A percentile compares a stretch with the other conserved stretches of the same genome.
These are phyloP conservation scores for Denticeps clupeoides DNA, from an alignment of 2,797 vertebrate genomes.

Conservation along the genomic window DNA sequence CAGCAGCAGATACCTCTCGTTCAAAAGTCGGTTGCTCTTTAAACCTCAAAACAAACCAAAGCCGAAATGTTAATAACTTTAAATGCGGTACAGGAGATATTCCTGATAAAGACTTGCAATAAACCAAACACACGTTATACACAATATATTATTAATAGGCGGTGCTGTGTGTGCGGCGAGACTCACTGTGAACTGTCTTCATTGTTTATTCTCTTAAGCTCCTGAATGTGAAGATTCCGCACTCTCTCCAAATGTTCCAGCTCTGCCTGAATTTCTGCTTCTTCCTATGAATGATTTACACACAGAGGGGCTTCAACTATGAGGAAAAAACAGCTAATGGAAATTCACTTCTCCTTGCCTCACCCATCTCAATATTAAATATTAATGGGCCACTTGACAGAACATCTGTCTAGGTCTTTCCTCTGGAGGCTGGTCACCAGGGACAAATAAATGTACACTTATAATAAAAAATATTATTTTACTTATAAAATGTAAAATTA, in stretches of 20 bases:
- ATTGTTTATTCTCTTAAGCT: conserved; percentile 99
- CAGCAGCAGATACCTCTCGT: conserved; percentile 91
- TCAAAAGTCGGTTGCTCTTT: conserved; percentile 97
- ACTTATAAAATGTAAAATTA: too few relatives aligned
- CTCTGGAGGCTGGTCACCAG: conserved; percentile 23
- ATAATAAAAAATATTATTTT: too few relatives aligned
- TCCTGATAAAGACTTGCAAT: too few relatives aligned
- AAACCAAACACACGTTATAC: too few relatives aligned
- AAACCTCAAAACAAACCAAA: conserved; percentile 65
- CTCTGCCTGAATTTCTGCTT: conserved; percentile 99
- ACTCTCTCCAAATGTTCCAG: conserved; percentile 97
- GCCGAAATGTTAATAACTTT: too few relatives aligned
- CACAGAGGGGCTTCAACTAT: conserved; percentile 19
- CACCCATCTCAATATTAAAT: conserved; percentile 36
- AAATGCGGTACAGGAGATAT: too few relatives aligned
- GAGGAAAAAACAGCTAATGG: conserved; percentile 35
- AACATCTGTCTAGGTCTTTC: conserved; percentile 19
- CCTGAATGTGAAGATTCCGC: conserved; percentile 98
- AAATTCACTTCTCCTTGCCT: conserved; percentile 33
- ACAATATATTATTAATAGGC: background rate
- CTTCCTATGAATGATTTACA: conserved; percentile 82
- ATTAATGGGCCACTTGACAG: conserved; percentile 34
- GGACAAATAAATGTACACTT: conserved; percentile 30
- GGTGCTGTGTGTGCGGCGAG: conserved; percentile 4
- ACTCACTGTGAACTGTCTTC: conserved; percentile 99